phyloP scores from a whole-genome alignment of 2,113 vertebrate species.

The Enhydra lutris region DNA sequence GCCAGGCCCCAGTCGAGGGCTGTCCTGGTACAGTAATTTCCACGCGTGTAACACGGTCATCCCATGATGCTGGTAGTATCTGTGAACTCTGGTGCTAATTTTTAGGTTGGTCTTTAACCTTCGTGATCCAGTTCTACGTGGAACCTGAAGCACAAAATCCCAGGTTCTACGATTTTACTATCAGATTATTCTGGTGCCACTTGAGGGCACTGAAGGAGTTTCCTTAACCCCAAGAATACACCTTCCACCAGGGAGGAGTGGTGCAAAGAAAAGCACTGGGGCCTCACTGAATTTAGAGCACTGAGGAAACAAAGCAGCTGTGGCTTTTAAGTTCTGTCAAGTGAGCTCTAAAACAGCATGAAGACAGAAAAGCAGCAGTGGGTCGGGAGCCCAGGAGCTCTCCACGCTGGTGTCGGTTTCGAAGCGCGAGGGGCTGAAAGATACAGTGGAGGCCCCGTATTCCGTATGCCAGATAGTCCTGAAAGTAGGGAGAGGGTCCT shows the following conservation, averaged over 20 bases:
- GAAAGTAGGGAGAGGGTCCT: not conserved
- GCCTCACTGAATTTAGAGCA: not conserved
- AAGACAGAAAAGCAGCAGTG: accelerated
- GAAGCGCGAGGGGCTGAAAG: not conserved
- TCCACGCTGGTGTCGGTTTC: accelerated
- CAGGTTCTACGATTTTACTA: not conserved
- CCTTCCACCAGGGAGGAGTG: not conserved
- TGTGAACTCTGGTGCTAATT: not conserved
- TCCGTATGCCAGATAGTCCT: accelerated
- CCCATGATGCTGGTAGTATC: not conserved
- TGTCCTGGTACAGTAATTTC: not conserved
- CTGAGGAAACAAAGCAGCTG: not conserved
- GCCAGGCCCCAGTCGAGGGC: not conserved
- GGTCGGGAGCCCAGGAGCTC: not conserved
- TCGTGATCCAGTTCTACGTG: not conserved
- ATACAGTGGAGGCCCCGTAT: accelerated
- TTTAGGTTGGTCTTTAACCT: not conserved
- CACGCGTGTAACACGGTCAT: not conserved
- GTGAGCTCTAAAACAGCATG: not conserved
- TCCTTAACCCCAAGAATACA: not conserved
- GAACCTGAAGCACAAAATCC: not conserved
- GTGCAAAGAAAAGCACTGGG: not conserved
- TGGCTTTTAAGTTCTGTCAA: not conserved
- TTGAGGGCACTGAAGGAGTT: conserved; percentile 7
- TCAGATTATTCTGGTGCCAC: not conserved